A percentile compares a stretch with the other conserved stretches of the same genome.
Evolutionary conservation across 2,113 vertebrate genomes (phyloP).

Genomic region (Odocoileus virginianus): DNA sequence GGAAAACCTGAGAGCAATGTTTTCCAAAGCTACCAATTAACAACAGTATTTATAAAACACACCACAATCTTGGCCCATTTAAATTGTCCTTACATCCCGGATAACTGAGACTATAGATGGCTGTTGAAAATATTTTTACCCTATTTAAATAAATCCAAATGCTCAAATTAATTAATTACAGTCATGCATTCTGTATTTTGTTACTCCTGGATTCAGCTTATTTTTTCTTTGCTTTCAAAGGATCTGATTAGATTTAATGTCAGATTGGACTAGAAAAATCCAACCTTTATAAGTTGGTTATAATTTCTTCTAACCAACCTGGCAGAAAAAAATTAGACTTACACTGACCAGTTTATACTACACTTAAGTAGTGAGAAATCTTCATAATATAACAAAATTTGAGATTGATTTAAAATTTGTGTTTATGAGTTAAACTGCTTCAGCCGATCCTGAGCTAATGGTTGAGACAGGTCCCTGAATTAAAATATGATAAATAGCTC

Average conservation of each 20-base stretch:
- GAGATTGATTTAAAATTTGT: neutral
- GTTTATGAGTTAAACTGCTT: neutral
- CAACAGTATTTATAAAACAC: neutral
- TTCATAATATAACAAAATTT: neutral
- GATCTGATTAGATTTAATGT: neutral
- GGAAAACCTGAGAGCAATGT: neutral
- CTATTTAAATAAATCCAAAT: neutral
- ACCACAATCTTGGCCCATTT: neutral
- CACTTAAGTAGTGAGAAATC: neutral
- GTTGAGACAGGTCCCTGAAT: neutral
- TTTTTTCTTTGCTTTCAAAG: slow-evolving; percentile 12
- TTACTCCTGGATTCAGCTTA: neutral
- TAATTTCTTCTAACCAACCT: neutral
- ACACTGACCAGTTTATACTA: neutral
- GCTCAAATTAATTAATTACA: neutral
- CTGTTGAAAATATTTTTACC: neutral
- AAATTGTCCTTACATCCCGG: neutral
- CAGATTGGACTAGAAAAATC: neutral
- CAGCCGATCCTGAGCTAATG: neutral
- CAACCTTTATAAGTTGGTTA: neutral
- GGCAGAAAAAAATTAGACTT: neutral
- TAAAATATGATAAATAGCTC: neutral
- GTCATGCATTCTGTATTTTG: neutral
- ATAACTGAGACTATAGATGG: neutral
- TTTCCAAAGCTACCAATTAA: neutral